A percentile compares a stretch with the other conserved stretches of the same genome.
Evolutionary conservation across 2,113 vertebrate genomes (phyloP).

Genomic region (Lycocorax pyrrhopterus): DNA sequence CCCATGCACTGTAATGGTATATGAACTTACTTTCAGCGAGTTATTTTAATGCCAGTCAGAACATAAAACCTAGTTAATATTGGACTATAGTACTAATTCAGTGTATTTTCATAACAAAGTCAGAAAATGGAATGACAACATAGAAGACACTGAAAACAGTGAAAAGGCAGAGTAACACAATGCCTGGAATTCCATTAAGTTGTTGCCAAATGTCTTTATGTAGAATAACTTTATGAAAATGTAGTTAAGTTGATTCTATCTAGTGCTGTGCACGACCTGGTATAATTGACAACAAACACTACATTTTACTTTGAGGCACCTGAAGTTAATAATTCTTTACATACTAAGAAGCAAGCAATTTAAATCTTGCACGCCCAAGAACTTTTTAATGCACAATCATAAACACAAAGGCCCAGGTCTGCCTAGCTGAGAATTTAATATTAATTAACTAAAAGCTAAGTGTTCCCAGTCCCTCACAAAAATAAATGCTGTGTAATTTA

Average conservation of each 20-base stretch:
- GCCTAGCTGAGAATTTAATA: not conserved
- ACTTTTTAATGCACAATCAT: not conserved
- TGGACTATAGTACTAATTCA: not conserved
- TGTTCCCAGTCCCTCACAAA: not conserved
- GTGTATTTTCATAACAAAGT: not conserved
- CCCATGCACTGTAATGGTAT: not conserved
- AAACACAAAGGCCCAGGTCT: not conserved
- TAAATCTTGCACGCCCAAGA: not conserved
- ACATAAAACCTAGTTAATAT: not conserved
- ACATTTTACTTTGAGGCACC: not conserved
- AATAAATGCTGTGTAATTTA: not conserved
- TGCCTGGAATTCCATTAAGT: not conserved
- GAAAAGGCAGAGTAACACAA: not conserved
- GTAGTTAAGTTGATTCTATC: not conserved
- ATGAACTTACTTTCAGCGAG: not conserved
- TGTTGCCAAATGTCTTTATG: not conserved
- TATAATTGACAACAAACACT: not conserved
- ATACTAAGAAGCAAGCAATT: not conserved
- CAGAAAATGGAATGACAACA: not conserved
- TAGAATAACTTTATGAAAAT: not conserved
- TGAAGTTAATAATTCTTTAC: not conserved
- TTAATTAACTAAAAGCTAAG: not conserved
- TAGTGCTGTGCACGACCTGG: not conserved
- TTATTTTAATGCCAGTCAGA: not conserved
- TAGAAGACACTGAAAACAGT: not conserved